A percentile compares a stretch with the other conserved stretches of the same genome.
Conservation (phyloP, 2,888 invertebrate genomes). For the Embidobia sp. region DNA sequence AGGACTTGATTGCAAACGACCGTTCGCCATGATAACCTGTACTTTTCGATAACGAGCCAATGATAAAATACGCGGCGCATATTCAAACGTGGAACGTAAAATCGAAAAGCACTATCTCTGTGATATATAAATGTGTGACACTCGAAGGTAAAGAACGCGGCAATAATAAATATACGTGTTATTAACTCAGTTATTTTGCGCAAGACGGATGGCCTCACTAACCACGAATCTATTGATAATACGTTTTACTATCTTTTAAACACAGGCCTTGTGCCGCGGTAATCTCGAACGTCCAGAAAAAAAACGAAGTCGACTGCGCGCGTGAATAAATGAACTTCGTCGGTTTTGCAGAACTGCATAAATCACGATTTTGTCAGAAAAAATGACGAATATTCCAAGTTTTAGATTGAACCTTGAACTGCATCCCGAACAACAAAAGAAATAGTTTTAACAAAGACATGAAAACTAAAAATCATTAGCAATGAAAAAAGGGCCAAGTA, state of each 20-base stretch:
- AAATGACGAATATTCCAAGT: conserved; percentile 11
- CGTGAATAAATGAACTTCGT: conserved; percentile 21
- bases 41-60: conserved; percentile 61
- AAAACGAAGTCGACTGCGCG: not conserved
- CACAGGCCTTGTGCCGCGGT: conserved; percentile 31
- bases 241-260: conserved; percentile 51
- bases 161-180: conserved; percentile 52
- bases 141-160: conserved; percentile 31
- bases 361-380: conserved; percentile 40
- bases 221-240: conserved; percentile 45
- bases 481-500: not conserved
- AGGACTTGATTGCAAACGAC: conserved; percentile 57
- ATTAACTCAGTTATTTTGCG: conserved; percentile 42
- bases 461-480: no score
- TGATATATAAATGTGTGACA: conserved; percentile 53
- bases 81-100: conserved; percentile 32
- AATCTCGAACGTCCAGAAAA: conserved; percentile 31
- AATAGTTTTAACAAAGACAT: not conserved
- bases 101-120: conserved; percentile 45
- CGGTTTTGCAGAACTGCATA: conserved; percentile 12
- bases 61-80: conserved; percentile 47
- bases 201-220: conserved; percentile 33
- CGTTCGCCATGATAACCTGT: conserved; percentile 52
- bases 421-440: conserved; percentile 28
- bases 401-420: conserved; percentile 40